Evolutionary conservation across 2,113 vertebrate species (phyloP).

Genomic region (Spea multiplicata): DNA sequence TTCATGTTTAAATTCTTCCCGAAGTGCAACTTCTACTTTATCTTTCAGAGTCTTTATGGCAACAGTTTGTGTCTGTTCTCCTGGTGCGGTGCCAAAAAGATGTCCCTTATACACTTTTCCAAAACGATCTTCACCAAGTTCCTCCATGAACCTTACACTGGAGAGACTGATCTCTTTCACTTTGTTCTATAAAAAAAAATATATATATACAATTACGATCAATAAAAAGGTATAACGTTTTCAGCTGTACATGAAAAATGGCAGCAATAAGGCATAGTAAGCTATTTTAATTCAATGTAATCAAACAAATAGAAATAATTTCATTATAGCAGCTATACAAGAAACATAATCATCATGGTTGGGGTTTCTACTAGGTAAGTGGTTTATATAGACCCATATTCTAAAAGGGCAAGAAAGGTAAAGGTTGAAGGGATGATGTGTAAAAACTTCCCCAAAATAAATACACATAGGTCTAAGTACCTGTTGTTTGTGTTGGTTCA

Average conservation of each 20-base stretch:
- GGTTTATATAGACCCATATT: too few relatives aligned
- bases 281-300: too few relatives aligned
- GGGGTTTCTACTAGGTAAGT: too few relatives aligned
- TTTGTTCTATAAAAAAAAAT: conserved; percentile 72
- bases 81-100: conserved; percentile 80
- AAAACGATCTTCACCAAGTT: conserved; percentile 92
- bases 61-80: conserved; percentile 87
- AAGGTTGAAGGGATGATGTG: too few relatives aligned
- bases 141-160: conserved; percentile 90
- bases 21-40: conserved; percentile 81
- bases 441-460: too few relatives aligned
- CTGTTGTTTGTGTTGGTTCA: conserved; percentile 88
- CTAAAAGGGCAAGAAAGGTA: too few relatives aligned
- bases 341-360: too few relatives aligned
- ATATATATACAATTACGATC: neutral
- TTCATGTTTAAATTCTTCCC: conserved; percentile 92
- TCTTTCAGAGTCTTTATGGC: conserved; percentile 95
- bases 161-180: conserved; percentile 90
- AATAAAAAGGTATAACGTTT: neutral
- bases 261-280: too few relatives aligned
- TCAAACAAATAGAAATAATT: too few relatives aligned
- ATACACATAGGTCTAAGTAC: conserved; percentile 57
- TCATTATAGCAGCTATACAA: too few relatives aligned
- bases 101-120: conserved; percentile 96
- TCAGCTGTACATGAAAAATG: neutral